Evolutionary conservation across 1,140 invertebrate species (phyloP).

Genomic region (Pseudachorutes palmiensis): DNA sequence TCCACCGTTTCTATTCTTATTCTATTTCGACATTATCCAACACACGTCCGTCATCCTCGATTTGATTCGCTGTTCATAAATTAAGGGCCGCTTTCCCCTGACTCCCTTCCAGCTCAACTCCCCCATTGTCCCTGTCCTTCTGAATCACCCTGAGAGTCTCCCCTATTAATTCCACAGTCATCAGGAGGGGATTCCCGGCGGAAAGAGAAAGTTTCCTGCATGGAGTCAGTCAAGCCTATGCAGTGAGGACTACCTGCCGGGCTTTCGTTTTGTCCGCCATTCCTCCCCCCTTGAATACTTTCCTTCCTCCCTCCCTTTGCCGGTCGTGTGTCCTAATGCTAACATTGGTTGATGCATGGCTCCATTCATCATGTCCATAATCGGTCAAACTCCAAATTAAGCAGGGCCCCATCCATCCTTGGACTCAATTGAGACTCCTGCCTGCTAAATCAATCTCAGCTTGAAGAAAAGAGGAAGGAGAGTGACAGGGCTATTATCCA

Average conservation of each 20-base stretch:
- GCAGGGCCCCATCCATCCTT: too few relatives aligned
- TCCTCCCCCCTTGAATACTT: constrained; percentile 2
- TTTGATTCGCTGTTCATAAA: background rate
- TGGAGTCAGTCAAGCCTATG: too few relatives aligned
- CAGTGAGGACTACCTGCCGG: constrained; percentile 31
- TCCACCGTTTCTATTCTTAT: too few relatives aligned
- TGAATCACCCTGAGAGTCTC: constrained; percentile 30
- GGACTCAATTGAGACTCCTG: constrained; percentile 6
- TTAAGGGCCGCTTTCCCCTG: constrained; percentile 18
- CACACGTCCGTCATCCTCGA: background rate
- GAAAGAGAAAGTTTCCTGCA: too few relatives aligned
- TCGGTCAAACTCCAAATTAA: background rate
- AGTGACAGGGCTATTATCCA: constrained; percentile 36
- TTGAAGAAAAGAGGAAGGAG: constrained; percentile 19
- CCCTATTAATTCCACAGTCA: background rate
- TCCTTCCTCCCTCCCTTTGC: constrained; percentile 5
- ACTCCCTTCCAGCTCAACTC: constrained; percentile 29
- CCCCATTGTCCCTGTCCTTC: constrained; percentile 27
- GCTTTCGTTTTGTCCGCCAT: constrained; percentile 33
- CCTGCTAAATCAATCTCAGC: constrained; percentile 22
- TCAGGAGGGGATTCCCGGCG: too few relatives aligned
- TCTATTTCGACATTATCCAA: background rate
- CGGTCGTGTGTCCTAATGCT: background rate
- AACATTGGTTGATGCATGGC: too few relatives aligned
- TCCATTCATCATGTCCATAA: constrained; percentile 6